Evolutionary conservation across 2,113 vertebrate species (phyloP).

Genomic region (Mixornis gularis): DNA sequence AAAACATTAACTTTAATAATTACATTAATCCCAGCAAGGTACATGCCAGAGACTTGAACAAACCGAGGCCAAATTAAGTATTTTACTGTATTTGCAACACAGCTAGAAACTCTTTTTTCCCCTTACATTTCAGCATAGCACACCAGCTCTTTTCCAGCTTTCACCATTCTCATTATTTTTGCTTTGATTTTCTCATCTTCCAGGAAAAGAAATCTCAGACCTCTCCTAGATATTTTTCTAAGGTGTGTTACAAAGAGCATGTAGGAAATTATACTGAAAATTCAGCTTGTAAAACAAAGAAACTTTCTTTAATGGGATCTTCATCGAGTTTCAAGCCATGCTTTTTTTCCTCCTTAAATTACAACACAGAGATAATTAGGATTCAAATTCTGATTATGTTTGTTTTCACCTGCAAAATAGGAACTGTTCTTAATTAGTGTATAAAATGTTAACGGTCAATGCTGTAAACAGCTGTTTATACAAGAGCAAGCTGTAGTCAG

Average conservation of each 20-base stretch:
- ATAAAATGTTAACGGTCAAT: fast-evolving
- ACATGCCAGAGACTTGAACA: not conserved
- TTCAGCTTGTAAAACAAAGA: not conserved
- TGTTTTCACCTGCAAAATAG: not conserved
- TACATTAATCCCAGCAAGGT: not conserved
- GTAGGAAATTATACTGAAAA: not conserved
- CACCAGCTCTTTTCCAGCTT: not conserved
- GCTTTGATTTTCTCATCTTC: not conserved
- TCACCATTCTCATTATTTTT: not conserved
- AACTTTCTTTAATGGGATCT: not conserved
- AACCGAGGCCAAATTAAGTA: not conserved
- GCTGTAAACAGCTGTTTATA: not conserved
- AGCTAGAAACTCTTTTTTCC: not conserved
- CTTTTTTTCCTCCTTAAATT: not conserved
- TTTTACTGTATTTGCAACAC: not conserved
- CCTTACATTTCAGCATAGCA: not conserved
- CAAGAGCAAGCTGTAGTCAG: not conserved
- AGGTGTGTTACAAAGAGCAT: not conserved
- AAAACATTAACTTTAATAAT: not conserved
- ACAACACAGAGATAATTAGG: not conserved
- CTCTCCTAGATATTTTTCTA: not conserved
- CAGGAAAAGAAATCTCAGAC: not conserved
- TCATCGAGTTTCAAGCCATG: not conserved
- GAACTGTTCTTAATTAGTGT: not conserved
- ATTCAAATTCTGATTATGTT: not conserved